Evolutionary conservation across 2,797 vertebrate species (phyloP), one percentile per base, ranked within the genome.

Genomic region (Pseudocheirus occidentalis): DNA sequence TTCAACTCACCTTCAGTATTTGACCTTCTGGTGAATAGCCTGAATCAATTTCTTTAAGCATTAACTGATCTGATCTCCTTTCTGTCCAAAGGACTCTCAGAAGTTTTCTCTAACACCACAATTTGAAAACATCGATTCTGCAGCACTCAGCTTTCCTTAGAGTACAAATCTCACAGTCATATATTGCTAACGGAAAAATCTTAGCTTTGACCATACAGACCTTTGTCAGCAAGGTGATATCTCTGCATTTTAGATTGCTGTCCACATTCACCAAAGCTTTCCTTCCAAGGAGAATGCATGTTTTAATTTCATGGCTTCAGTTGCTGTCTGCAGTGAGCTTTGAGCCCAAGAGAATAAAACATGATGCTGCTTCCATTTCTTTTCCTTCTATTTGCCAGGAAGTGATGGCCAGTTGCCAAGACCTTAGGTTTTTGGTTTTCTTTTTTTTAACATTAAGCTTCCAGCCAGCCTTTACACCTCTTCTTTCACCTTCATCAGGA

Each of bases 221-320:
- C 7, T 10, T 73, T 40, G n/a, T 18, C 6, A 7, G 4, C 62
- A 73, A 73, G 34, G 34, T 73, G 34, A 73, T 73, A 18, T 21
- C 66, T 73, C 5, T 24, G 18, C 66, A 40, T 73, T 73, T 73
- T 40, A 40, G 66, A 40, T 40, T 92, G 50, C 18, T 92, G 1
- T 92, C 58, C 62, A 92, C 29, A 62, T 92, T 92, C 50, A 28
- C 62, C 50, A 66, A 53, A 92, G 50, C 31, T 92, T 53, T 92
- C 50, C 58, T 92, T 92, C 91, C 91, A 62, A 54, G 58, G 58
- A 92, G 91, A 34, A 66, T 66, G 91, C 4, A 5, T 62, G 50
- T 66, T 73, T 73, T 92, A 92, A 66, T 92, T 92, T 53, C 34
- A 62, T 53, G 50, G 12, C 58, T 92, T 62, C 58, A 53, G 29